Conservation (phyloP, 2,888 invertebrate genomes). For the Cryptophagus acutangulus region DNA sequence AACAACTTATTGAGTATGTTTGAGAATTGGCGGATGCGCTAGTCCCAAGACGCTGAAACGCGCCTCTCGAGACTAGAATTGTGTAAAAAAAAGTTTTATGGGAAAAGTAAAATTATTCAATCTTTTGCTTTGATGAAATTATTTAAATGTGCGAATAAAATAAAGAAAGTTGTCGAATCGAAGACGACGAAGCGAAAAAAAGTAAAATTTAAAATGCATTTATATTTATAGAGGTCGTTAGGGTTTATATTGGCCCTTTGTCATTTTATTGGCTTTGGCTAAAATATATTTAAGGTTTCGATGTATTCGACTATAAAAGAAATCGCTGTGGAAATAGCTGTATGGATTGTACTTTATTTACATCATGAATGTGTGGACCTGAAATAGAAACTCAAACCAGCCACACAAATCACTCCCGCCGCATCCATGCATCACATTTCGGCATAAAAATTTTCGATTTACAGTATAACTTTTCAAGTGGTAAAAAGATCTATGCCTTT, state of each 20-base stretch:
- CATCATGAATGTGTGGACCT: slow-evolving; percentile 11
- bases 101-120: too few relatives aligned
- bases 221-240: slow-evolving; percentile 2
- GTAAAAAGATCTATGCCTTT: slow-evolving; percentile 28
- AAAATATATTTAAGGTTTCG: slow-evolving; percentile 8
- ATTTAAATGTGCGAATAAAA: too few relatives aligned
- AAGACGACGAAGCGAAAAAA: too few relatives aligned
- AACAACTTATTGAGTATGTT: too few relatives aligned
- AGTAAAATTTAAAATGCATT: too few relatives aligned
- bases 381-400: slow-evolving; percentile 9
- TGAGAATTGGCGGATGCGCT: too few relatives aligned
- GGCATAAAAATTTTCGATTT: slow-evolving; percentile 30
- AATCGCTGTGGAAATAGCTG: slow-evolving; percentile 9
- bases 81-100: too few relatives aligned
- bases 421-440: slow-evolving; percentile 29
- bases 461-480: slow-evolving; percentile 29
- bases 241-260: slow-evolving; percentile 6
- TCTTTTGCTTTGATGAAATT: too few relatives aligned
- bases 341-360: slow-evolving; percentile 10
- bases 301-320: slow-evolving; percentile 10
- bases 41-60: too few relatives aligned
- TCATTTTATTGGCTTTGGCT: slow-evolving; percentile 9
- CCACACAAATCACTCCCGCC: slow-evolving; percentile 25
- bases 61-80: too few relatives aligned
- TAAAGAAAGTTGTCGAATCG: too few relatives aligned